Conservation (phyloP, 2,113 vertebrate genomes). For the Solea senegalensis region DNA sequence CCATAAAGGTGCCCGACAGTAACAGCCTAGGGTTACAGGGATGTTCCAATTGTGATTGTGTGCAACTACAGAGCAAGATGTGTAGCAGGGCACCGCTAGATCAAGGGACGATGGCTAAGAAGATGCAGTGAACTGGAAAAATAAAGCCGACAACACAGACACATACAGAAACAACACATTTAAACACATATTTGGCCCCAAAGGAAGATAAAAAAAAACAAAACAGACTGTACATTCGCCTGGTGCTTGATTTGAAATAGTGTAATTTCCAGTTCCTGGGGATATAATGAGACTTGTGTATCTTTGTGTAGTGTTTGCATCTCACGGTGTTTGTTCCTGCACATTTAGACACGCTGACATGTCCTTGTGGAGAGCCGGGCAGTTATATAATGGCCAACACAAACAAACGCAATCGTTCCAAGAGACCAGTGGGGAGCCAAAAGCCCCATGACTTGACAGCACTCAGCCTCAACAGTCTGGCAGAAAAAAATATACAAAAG, state of each 20-base stretch:
- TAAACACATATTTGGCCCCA: conserved; percentile 25
- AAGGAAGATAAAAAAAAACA: neutral
- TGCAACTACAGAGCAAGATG: conserved; percentile 20
- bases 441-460: conserved; percentile 54
- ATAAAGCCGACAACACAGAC: conserved; percentile 18
- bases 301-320: conserved; percentile 13
- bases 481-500: conserved; percentile 39
- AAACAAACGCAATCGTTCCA: conserved; percentile 71
- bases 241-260: conserved; percentile 28
- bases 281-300: conserved; percentile 17
- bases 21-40: conserved; percentile 23
- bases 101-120: conserved; percentile 30
- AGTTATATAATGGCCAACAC: conserved; percentile 71
- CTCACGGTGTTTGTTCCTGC: conserved; percentile 1
- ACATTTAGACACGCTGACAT: conserved; percentile 39
- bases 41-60: conserved; percentile 24
- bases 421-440: conserved; percentile 55
- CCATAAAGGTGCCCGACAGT: conserved; percentile 12
- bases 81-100: conserved; percentile 21
- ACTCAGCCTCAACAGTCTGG: conserved; percentile 47
- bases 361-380: conserved; percentile 52
- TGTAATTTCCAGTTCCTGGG: conserved; percentile 42
- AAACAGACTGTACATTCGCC: conserved; percentile 14
- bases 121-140: conserved; percentile 23
- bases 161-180: conserved; percentile 3